Evolutionary conservation across 2,888 invertebrate genomes (phyloP).

Genomic region (Ceriagrion tenellum): DNA sequence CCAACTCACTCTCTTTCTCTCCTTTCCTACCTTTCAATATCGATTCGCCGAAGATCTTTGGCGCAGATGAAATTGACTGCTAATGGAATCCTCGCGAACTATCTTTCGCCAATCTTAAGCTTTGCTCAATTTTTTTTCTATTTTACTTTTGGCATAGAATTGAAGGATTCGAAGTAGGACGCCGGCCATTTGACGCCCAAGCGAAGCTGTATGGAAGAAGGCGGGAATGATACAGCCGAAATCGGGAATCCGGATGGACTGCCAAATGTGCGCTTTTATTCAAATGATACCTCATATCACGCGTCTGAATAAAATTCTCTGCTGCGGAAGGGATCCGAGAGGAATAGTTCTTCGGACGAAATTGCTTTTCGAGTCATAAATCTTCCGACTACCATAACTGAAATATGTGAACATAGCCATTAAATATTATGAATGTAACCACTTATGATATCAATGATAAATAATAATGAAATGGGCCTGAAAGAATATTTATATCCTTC

Average conservation of each 20-base stretch:
- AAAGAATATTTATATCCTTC: no score
- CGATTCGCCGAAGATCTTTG: neutral
- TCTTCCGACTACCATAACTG: neutral
- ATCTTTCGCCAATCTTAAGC: conserved; percentile 11
- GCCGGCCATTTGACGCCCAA: neutral
- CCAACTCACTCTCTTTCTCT: neutral
- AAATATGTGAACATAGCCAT: no score
- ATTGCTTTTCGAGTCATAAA: neutral
- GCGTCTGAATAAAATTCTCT: neutral
- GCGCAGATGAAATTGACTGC: neutral
- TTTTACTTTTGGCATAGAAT: no score
- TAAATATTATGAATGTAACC: no score
- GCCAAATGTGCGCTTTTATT: neutral
- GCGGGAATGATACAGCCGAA: neutral
- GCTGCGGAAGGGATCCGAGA: neutral
- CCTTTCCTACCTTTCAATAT: neutral
- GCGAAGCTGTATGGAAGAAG: neutral
- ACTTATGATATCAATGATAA: no score
- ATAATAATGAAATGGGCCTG: no score
- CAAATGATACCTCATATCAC: neutral
- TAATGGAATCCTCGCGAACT: conserved; percentile 21
- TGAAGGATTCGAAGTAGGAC: neutral
- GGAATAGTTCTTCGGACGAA: neutral
- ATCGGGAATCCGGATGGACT: neutral
- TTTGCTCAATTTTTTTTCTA: neutral